Evolutionary conservation across 2,888 invertebrate genomes (phyloP).

Genomic region (Hemicrepidius hirtus): DNA sequence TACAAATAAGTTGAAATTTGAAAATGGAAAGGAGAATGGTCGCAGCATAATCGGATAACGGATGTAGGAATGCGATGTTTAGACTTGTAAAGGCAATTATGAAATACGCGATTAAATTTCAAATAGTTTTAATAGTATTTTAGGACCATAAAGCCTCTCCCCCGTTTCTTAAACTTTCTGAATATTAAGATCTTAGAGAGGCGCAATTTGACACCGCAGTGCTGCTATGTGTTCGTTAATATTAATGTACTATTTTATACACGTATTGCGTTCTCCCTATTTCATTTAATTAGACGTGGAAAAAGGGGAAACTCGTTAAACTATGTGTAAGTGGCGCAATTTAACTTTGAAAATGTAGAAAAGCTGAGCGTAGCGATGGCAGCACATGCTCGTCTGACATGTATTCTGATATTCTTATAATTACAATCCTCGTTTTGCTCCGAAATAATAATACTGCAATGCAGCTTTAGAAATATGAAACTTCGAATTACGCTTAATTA

Average conservation of each 20-base stretch:
- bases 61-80: conserved; percentile 30
- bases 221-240: conserved; percentile 40
- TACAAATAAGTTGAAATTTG: conserved; percentile 39
- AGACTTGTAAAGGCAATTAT: conserved; percentile 35
- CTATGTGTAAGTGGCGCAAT: conserved; percentile 45
- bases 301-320: conserved; percentile 48
- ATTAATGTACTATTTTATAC: conserved; percentile 46
- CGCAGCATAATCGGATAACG: neutral
- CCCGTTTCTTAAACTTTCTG: conserved; percentile 33
- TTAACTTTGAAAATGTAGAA: conserved; percentile 48
- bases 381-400: conserved; percentile 53
- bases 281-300: conserved; percentile 47
- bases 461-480: conserved; percentile 53
- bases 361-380: conserved; percentile 34
- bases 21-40: conserved; percentile 18
- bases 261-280: conserved; percentile 45
- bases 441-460: conserved; percentile 55
- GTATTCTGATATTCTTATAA: conserved; percentile 55
- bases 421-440: conserved; percentile 50
- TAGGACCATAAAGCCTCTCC: conserved; percentile 27
- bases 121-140: conserved; percentile 45
- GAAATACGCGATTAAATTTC: conserved; percentile 43
- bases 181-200: conserved; percentile 39
- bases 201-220: conserved; percentile 42
- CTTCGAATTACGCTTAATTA: conserved; percentile 49